These are phyloP conservation scores for Tangachromis dhanisi DNA, from an alignment of 2,113 vertebrate species.

Conservation along the genomic window DNA sequence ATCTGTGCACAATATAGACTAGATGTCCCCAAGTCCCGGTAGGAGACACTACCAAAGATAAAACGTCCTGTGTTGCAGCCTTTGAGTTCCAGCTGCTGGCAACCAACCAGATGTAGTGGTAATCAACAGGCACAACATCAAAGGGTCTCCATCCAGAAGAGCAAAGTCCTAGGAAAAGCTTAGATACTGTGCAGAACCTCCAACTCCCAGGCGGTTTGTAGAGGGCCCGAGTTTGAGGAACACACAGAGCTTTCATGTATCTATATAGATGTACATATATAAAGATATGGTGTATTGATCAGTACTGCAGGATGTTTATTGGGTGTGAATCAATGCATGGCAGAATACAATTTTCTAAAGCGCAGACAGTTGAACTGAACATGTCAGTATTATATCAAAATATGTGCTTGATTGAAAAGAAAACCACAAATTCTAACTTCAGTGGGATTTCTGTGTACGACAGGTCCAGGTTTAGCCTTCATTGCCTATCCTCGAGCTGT, in stretches of 20 bases:
- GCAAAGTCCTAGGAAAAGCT: not conserved
- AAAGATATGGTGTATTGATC: not conserved
- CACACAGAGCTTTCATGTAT: not conserved
- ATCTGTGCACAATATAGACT: not conserved
- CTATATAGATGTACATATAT: not conserved
- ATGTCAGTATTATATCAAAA: not conserved
- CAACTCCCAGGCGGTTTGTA: not conserved
- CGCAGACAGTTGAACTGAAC: not conserved
- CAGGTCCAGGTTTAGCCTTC: slow-evolving; percentile 95
- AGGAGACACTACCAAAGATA: not conserved
- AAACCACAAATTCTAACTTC: not conserved
- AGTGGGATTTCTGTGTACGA: not conserved
- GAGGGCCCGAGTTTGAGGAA: not conserved
- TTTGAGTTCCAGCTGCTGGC: not conserved
- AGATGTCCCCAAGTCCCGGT: not conserved
- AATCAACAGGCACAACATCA: not conserved
- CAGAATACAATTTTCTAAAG: not conserved
- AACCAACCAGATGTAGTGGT: not conserved
- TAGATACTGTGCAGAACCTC: not conserved
- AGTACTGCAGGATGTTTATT: not conserved
- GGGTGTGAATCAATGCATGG: not conserved
- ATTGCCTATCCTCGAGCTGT: slow-evolving; percentile 96
- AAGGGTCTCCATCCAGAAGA: not conserved
- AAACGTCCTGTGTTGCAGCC: not conserved
- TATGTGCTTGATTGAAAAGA: not conserved